Evolutionary conservation across 2,888 invertebrate genomes (phyloP), one percentile per base, ranked within the genome.

Genomic region (Drosophila longiperda): DNA sequence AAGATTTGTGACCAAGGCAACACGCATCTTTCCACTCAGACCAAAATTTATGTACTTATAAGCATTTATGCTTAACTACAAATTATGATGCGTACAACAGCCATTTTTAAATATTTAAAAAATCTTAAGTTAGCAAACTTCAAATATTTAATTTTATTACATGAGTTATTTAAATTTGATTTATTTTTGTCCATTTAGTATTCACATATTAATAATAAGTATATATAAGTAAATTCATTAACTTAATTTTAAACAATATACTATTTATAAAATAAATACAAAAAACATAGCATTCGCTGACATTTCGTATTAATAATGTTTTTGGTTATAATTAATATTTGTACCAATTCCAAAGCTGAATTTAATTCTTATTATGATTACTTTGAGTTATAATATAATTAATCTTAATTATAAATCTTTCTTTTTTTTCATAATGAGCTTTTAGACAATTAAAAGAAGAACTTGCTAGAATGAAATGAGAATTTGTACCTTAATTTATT

Each of bases 1-100:
- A 48, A 64, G 50, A 64, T 70, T 70, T 60, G n/a, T 63, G 66
- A 42, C 34, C 53, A 38, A 36, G 26, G 26, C 50, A 73, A 64
- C 40, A 33, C 29, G 4, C 36, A 26, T n/a, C 17, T 32, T 29
- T n/a, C 29, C 29, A 50, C 29, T 3, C 12, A 32, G 12, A 6
- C 9, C 50, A 3, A 12, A 29, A 29, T 50, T 50, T 29, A 50
- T 50, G 50, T 32, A n/a, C 26, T 17, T 32, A n/a, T n/a, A 32
- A 32, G n/a, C 50, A 29, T 26, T 29, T n/a, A 32, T 26, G 26
- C 29, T 29, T 50, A 26, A 50, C 17, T 50, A 7, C 17, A 49
- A 26, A 29, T 49, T 49, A 32, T 45, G 15, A 23, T 45, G 45
- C 45, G 1, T 8, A 23, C 23, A 45, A 23, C 23, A 23, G 15